A percentile compares a stretch with the other conserved stretches of the same genome.
phyloP scores from a whole-genome alignment of 2,888 invertebrate species.

The Ypsolopha scabrella region DNA sequence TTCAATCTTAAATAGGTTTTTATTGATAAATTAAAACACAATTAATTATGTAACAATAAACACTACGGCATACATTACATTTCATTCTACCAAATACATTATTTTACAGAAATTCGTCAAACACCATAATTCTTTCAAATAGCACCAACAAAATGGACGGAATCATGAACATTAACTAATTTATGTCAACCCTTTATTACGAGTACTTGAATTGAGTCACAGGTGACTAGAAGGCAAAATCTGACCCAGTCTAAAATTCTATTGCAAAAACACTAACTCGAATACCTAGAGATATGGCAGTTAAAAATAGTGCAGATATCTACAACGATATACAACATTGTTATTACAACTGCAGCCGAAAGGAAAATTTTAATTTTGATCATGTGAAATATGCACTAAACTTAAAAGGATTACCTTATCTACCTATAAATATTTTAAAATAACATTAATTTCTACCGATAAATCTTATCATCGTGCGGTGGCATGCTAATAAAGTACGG shows the following conservation, averaged over 20 bases:
- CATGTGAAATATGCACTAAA: too few relatives aligned
- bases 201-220: conserved; percentile 15
- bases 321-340: background rate
- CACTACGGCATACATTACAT: background rate
- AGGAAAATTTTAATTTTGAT: too few relatives aligned
- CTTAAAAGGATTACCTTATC: too few relatives aligned
- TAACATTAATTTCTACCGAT: conserved; percentile 44
- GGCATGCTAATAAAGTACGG: conserved; percentile 75
- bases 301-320: background rate
- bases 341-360: too few relatives aligned
- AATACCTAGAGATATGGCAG: background rate
- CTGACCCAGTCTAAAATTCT: conserved; percentile 22
- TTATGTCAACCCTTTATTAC: background rate
- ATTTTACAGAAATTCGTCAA: background rate
- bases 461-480: conserved; percentile 74
- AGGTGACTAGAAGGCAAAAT: conserved; percentile 31
- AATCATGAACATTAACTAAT: background rate
- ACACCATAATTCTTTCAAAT: too few relatives aligned
- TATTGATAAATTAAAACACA: background rate
- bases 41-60: background rate
- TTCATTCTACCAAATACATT: background rate
- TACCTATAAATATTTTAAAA: too few relatives aligned
- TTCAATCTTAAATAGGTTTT: too few relatives aligned
- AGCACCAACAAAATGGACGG: background rate
- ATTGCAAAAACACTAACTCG: conserved; percentile 8